Evolutionary conservation across 1,140 invertebrate species (phyloP), one percentile per base, ranked within the genome.

Genomic region (Bacillus rossius): DNA sequence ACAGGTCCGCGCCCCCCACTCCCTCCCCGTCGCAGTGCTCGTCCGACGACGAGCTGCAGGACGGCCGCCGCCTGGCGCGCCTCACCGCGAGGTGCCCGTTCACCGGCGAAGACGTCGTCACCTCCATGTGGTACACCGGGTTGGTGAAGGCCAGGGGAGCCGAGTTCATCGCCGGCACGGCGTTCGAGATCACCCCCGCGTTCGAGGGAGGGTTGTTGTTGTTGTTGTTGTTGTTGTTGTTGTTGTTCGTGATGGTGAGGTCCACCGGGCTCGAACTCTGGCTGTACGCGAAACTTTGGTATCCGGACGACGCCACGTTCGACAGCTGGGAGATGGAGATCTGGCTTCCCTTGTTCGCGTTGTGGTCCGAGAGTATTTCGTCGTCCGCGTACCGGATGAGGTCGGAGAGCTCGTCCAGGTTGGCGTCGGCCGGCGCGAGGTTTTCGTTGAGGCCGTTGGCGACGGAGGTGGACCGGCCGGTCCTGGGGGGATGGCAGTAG

Each of bases 231-330:
- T 20, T 8, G 29, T 43, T 43, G 19, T 55, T 63, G 60, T 64
- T 64, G 65, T 66, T 68, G 22, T 62, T 68, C 5, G 77, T 77
- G 8, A 86, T 68, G 7, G 77, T 78, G 8, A 86, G 78, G 68
- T 94, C 91, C 2, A 92, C 87, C n/a, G 91, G 91, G 69, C 89
- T 92, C 64, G 87, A 92, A 57, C 89, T 92, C 71, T 92, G 91
- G 67, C 90, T 93, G 70, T 92, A 92, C 5, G 89, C 90, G 67
- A 93, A 91, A 65, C 91, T 93, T 73, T 95, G 92, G 70, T 94
- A 95, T 1, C 91, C 91, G 1, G 90, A 93, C 20, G 89, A 92
- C 1, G 88, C 89, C 53, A 91, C 87, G 59, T 88, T 90, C 17
- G 88, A 91, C 34, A 90, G 69, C 55, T 89, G 88, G 58, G 89